Evolutionary conservation across 2,888 invertebrate genomes (phyloP).

Genomic region (Chymomyza procnemis): DNA sequence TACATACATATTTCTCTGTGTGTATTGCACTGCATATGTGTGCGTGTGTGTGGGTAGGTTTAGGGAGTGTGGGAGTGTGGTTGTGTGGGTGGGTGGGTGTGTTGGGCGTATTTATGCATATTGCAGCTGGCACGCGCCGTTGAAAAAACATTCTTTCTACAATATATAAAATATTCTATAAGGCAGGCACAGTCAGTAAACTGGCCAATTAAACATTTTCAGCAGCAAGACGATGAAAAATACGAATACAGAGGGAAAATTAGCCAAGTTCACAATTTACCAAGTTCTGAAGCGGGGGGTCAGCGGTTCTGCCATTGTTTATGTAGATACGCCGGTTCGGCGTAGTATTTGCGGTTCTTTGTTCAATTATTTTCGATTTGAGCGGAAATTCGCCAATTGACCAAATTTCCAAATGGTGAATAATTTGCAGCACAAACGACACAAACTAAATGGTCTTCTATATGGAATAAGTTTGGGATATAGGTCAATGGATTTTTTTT

Average conservation of each 20-base stretch:
- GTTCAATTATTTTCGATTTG: not conserved
- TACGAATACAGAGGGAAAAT: not conserved
- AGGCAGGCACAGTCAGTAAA: not conserved
- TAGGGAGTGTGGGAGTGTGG: not conserved
- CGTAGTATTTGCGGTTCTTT: not conserved
- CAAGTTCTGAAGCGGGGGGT: not conserved
- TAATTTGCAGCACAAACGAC: not conserved
- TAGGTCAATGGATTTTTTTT: not conserved
- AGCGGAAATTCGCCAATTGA: not conserved
- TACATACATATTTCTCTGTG: too few species aligned
- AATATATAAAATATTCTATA: too few species aligned
- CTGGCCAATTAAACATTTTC: not conserved
- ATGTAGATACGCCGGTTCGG: not conserved
- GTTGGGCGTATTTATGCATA: not conserved
- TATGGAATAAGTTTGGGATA: not conserved
- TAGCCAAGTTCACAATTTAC: not conserved
- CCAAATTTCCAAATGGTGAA: not conserved
- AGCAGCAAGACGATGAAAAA: too few species aligned
- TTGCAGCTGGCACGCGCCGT: constrained; percentile 42
- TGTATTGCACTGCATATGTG: too few species aligned
- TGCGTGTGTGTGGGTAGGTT: not conserved
- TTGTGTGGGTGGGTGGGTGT: not conserved
- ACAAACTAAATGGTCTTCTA: not conserved
- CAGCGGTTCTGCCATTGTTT: not conserved
- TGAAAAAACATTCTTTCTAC: constrained; percentile 8